A percentile compares a stretch with the other conserved stretches of the same genome.
phyloP scores from a whole-genome alignment of 2,888 invertebrate species.

The Creontiades dilutus region DNA sequence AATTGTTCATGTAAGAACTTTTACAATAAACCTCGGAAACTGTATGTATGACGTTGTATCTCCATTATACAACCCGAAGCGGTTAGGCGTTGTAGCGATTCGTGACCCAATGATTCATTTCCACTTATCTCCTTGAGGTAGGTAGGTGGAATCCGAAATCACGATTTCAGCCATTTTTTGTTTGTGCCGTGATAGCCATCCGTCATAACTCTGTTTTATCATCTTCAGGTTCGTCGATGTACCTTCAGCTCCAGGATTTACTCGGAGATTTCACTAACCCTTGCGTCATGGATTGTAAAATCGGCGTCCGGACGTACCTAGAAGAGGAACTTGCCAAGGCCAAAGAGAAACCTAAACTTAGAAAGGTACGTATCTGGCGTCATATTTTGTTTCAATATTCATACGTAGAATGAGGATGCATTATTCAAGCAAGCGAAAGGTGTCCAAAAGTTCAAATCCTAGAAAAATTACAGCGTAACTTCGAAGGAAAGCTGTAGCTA shows the following conservation, averaged over 20 bases:
- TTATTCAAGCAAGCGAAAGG: too few species aligned
- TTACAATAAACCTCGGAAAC: too few species aligned
- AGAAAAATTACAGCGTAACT: too few species aligned
- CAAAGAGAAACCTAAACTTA: conserved; percentile 93
- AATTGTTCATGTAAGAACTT: too few species aligned
- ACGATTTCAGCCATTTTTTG: conserved; percentile 47
- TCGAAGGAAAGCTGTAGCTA: too few species aligned
- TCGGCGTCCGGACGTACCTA: conserved; percentile 95
- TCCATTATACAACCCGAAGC: too few species aligned
- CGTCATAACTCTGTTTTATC: conserved; percentile 9
- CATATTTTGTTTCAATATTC: too few species aligned
- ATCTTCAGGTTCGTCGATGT: conserved; percentile 80
- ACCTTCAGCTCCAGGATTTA: conserved; percentile 94
- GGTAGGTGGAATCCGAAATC: not conserved
- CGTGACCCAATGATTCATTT: not conserved
- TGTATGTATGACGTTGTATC: too few species aligned
- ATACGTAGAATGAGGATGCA: too few species aligned
- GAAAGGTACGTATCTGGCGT: conserved; percentile 83
- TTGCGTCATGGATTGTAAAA: conserved; percentile 98
- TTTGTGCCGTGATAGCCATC: not conserved
- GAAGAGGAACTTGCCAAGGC: conserved; percentile 97
- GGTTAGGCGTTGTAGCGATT: not conserved
- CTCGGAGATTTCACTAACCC: conserved; percentile 94
- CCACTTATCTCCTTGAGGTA: not conserved
- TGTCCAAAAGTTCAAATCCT: too few species aligned